A percentile compares a stretch with the other conserved stretches of the same genome.
phyloP scores from a whole-genome alignment of 2,888 invertebrate species.

The Emesis furor region DNA sequence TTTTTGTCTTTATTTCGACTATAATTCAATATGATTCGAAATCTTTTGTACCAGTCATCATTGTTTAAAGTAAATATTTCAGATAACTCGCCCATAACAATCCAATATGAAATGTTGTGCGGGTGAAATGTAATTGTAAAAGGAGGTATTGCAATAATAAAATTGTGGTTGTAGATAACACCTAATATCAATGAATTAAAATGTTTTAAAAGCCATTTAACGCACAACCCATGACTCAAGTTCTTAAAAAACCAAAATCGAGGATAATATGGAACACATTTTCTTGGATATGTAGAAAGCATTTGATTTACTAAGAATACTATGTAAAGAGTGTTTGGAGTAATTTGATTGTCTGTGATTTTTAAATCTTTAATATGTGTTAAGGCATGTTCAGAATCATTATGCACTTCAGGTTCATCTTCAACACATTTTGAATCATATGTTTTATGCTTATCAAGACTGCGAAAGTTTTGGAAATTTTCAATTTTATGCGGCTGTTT shows the following conservation, averaged over 20 bases:
- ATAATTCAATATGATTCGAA: neutral
- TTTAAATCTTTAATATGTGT: neutral
- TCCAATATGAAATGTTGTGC: neutral
- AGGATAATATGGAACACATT: neutral
- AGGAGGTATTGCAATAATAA: neutral
- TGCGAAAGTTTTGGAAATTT: neutral
- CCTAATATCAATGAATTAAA: neutral
- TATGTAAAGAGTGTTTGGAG: neutral
- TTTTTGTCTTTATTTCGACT: neutral
- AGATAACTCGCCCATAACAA: neutral
- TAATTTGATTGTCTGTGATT: neutral
- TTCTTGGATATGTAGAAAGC: neutral
- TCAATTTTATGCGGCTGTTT: neutral
- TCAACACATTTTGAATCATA: neutral
- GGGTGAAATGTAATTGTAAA: neutral
- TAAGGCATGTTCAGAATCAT: neutral
- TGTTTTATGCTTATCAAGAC: neutral
- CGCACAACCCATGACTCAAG: neutral
- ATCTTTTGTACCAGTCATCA: neutral
- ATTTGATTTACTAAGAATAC: neutral
- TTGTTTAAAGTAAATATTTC: neutral
- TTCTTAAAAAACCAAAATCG: neutral
- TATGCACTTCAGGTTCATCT: neutral
- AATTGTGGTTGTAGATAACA: neutral
- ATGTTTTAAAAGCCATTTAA: neutral